These are phyloP conservation scores for Cartodere bifasciata DNA, from an alignment of 2,888 invertebrate genomes.

Conservation along the genomic window DNA sequence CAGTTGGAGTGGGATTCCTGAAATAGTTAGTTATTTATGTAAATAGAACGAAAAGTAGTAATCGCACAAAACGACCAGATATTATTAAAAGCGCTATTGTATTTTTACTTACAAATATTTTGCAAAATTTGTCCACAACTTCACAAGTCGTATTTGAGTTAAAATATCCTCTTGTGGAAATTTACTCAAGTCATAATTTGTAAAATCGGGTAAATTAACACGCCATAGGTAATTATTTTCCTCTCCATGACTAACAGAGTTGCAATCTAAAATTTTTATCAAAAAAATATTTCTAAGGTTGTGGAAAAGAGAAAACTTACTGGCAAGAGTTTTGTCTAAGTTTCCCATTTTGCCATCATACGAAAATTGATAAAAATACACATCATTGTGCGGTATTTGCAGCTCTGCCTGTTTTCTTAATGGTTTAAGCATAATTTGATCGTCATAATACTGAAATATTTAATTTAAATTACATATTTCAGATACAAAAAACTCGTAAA, in stretches of 20 bases:
- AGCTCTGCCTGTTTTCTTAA: not conserved
- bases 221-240: slow-evolving; percentile 5
- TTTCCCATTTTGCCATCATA: slow-evolving; percentile 4
- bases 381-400: not conserved
- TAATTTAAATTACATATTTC: not conserved
- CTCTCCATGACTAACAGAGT: slow-evolving; percentile 1
- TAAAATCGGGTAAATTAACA: not conserved
- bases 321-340: not conserved
- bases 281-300: not conserved
- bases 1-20: not conserved
- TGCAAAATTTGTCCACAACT: slow-evolving; percentile 3
- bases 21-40: not conserved
- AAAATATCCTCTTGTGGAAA: slow-evolving; percentile 1
- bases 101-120: slow-evolving; percentile 4
- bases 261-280: not conserved
- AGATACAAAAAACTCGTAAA: not conserved
- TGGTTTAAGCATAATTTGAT: not conserved
- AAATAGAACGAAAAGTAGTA: not conserved
- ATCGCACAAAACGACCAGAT: too few species aligned
- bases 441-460: not conserved
- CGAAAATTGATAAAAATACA: slow-evolving; percentile 4
- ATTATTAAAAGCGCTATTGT: too few species aligned
- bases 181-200: not conserved
- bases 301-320: not conserved
- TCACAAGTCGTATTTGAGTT: not conserved